Evolutionary conservation across 2,888 invertebrate species (phyloP), one percentile per base, ranked within the genome.

Genomic region (Hirtodrosophila alboralis): DNA sequence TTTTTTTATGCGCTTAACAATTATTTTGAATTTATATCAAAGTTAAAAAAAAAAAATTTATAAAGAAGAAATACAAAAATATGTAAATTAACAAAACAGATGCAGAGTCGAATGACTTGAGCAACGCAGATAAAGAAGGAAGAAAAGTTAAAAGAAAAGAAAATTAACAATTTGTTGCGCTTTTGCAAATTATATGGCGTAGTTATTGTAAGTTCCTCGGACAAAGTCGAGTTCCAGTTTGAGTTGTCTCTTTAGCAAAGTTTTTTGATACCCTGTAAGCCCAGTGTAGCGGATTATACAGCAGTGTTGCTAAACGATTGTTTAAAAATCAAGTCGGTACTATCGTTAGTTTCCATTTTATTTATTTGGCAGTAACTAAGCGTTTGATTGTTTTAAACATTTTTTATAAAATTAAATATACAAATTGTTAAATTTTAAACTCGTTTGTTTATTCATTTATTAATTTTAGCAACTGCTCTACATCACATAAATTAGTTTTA

Each of bases 161-260:
- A 84, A 80, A 79, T 80, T 85, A 85, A 75, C 85, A 80, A 80
- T 85, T 80, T 80, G 80, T 78, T 85, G 85, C 84, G 80, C 85
- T 79, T 78, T 79, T 75, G 70, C 64, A 69, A 79, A 83, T 83
- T 72, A 83, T 70, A 73, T 54, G 58, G 52, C 45, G 18, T 51
- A 54, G 60, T 30, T 21, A 4, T 45, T 52, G 53, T 53, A 47
- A 64, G 40, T 51, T 40, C 40, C 57, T n/a, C 34, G 63, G 65
- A 58, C 63, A 33, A 45, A 71, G 59, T 68, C 59, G 60, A 66
- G 56, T 33, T 66, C 34, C 51, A 61, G 34, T 54, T 66, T 34
- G 5, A 36, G 45, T 60, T 49, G 66, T 41, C 51, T 38, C 27
- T 44, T 30, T 23, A 33, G 13, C 40, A 41, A 34, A 12, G 37